Evolutionary conservation across 1,140 invertebrate species (phyloP).

Genomic region (Drosophila pallidifrons): DNA sequence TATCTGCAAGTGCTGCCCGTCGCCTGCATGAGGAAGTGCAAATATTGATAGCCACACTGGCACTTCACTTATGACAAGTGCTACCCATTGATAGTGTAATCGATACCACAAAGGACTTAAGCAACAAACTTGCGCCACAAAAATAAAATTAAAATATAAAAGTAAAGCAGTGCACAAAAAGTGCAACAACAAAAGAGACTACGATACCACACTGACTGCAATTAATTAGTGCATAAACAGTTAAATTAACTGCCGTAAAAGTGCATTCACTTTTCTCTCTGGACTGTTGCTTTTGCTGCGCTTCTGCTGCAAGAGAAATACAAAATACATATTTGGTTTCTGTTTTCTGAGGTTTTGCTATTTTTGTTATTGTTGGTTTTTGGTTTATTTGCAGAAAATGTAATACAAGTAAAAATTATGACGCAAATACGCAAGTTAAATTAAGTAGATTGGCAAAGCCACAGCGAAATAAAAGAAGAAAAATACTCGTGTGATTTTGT

Average conservation of each 20-base stretch:
- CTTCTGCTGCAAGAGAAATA: slow-evolving; percentile 38
- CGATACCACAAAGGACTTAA: slow-evolving; percentile 65
- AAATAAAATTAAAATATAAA: slow-evolving; percentile 20
- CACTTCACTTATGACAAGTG: slow-evolving; percentile 9
- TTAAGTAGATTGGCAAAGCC: slow-evolving; percentile 31
- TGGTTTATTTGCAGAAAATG: slow-evolving; percentile 60
- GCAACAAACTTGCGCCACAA: slow-evolving; percentile 64
- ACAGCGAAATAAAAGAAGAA: slow-evolving; percentile 1
- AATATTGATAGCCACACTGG: not conserved
- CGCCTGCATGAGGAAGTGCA: slow-evolving; percentile 21
- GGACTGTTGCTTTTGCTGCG: slow-evolving; percentile 24
- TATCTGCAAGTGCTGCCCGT: slow-evolving; percentile 6
- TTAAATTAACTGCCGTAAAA: slow-evolving; percentile 72
- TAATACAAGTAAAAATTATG: slow-evolving; percentile 68
- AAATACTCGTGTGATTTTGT: slow-evolving; percentile 40
- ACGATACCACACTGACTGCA: slow-evolving; percentile 39
- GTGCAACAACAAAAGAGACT: slow-evolving; percentile 35
- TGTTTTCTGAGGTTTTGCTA: not conserved
- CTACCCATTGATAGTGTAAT: slow-evolving; percentile 20
- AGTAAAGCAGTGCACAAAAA: slow-evolving; percentile 37
- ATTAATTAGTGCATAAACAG: slow-evolving; percentile 84
- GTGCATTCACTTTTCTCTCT: slow-evolving; percentile 73
- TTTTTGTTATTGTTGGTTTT: not conserved
- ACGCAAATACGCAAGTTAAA: slow-evolving; percentile 65
- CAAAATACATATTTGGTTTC: slow-evolving; percentile 13